Base-by-base conservation (phyloP, 2,888 invertebrate species). In the Quadroppia sp. region DNA sequence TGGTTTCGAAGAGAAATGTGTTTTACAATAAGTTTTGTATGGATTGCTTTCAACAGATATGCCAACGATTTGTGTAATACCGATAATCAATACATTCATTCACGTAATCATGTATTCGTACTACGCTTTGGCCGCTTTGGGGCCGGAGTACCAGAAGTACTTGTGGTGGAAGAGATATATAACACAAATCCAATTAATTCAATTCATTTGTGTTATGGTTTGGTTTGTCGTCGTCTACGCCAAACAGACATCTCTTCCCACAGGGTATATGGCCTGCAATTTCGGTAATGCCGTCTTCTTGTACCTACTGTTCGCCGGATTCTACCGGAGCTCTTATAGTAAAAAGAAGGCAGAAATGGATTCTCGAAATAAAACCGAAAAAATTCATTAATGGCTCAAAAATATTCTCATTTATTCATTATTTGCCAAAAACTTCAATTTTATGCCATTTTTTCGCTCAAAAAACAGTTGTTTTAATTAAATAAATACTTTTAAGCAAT, bases 41-140 rank as follows among this genome's bases (percentile, higher is more conserved):
- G n/a, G 11, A 56, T 13, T 56, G 23, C 17, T 23, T 2, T 64
- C 1, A 23, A 32, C 45, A 69, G 69, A 69, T 45, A 69, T 69
- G 69, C 42, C 45, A 17, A 69, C 69, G 28, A 69, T 69, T 42
- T 42, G 42, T 25, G 42, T 69, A 25, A 69, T 69, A 40, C 69
- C 69, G 40, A 69, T 69, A 69, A 75, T 82, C 25, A 83, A 83
- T 77, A 82, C 82, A 7, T 73, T 73, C 25, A 64, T 73, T n/a
- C 73, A 73, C 45, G 67, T 73, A 40, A 56, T 73, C 3, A 73
- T 73, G 73, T 73, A 73, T 17, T 64, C 67, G 42, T 73, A 73
- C 23, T 73, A 73, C 48, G 73, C 67, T 42, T 42, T 67, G 32
- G 73, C 73, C 20, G 73, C 73, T 36, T 28, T 73, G 48, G 73